Evolutionary conservation across 2,888 invertebrate species (phyloP).

Genomic region (Lordiphosa andalusiaca): DNA sequence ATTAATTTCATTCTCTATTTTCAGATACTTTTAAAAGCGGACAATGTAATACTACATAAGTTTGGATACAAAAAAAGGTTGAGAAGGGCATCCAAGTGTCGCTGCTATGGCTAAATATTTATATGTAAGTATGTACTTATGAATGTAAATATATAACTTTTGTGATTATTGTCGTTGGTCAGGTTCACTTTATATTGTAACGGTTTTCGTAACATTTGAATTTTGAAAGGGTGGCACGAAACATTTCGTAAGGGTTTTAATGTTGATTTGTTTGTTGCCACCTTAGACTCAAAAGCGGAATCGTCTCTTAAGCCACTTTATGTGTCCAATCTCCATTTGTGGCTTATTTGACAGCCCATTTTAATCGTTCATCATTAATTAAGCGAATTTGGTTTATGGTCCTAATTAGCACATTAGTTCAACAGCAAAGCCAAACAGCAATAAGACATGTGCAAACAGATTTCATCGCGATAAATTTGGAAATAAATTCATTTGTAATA

Average conservation of each 20-base stretch:
- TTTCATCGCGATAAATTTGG: conserved; percentile 51
- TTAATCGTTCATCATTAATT: conserved; percentile 66
- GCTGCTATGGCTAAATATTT: background rate
- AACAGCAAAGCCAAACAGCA: conserved; percentile 9
- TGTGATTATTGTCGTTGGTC: conserved; percentile 50
- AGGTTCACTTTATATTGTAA: conserved; percentile 60
- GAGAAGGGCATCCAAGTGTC: background rate
- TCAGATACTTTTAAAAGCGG: no score
- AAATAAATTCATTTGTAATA: conserved; percentile 43
- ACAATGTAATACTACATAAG: no score
- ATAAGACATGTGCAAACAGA: conserved; percentile 12
- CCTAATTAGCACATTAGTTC: conserved; percentile 50
- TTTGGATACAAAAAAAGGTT: no score
- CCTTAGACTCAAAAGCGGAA: no score
- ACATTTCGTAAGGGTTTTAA: conserved; percentile 55
- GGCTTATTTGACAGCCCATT: conserved; percentile 27
- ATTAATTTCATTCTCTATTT: no score
- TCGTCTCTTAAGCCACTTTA: no score
- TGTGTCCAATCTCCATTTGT: conserved; percentile 24
- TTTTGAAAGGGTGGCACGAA: conserved; percentile 44
- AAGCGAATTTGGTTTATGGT: conserved; percentile 44
- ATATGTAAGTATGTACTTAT: background rate
- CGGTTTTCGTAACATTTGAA: conserved; percentile 63
- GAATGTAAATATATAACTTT: background rate
- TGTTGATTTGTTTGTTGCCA: conserved; percentile 22